phyloP scores from a whole-genome alignment of 2,888 invertebrate species.

The Ptychoptera albimana region DNA sequence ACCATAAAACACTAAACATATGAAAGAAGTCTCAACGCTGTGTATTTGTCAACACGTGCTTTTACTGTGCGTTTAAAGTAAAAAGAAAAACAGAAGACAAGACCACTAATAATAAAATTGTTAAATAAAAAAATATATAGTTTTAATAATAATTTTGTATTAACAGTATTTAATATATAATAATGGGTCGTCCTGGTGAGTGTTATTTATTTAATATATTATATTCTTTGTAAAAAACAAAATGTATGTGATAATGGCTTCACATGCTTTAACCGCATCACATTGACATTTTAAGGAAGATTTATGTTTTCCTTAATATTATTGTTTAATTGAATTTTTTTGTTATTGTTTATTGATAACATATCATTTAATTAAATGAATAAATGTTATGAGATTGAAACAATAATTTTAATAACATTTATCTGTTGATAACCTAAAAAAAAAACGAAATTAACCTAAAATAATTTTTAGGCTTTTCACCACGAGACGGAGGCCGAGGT shows the following conservation, averaged over 20 bases:
- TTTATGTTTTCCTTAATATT: too few relatives aligned
- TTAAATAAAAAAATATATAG: not conserved
- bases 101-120: not conserved
- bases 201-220: not conserved
- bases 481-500: constrained; percentile 2
- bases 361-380: too few relatives aligned
- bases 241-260: not conserved
- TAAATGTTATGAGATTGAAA: too few relatives aligned
- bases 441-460: not conserved
- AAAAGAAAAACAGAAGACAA: not conserved
- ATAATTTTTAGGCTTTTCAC: constrained; percentile 3
- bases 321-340: too few relatives aligned
- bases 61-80: not conserved
- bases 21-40: too few relatives aligned
- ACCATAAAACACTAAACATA: too few relatives aligned
- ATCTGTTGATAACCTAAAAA: not conserved
- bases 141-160: not conserved
- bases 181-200: constrained; percentile 1
- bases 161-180: not conserved
- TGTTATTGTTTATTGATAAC: too few relatives aligned
- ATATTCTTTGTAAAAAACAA: not conserved
- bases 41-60: not conserved
- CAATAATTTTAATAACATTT: too few relatives aligned
- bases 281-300: too few relatives aligned
- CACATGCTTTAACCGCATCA: not conserved